Conservation (phyloP, 1,140 invertebrate species). For the Cotesia glomerata region DNA sequence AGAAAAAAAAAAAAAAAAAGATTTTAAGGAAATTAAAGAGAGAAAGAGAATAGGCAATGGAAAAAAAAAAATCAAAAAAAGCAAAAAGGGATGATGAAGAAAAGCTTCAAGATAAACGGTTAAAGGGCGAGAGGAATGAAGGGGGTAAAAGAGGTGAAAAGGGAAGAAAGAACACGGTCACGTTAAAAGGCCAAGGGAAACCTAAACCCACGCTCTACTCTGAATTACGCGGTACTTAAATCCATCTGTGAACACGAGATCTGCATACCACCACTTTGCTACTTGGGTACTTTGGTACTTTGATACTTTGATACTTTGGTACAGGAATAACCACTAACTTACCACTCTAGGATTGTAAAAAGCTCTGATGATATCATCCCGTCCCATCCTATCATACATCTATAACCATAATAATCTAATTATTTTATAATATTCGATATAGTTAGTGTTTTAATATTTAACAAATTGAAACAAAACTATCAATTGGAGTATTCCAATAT, state of each 20-base stretch:
- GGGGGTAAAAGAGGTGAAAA: neutral
- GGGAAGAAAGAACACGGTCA: slow-evolving; percentile 3
- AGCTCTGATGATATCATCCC: neutral
- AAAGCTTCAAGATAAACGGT: neutral
- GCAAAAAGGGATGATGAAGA: slow-evolving; percentile 3
- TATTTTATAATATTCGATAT: no score
- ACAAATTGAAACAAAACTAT: no score
- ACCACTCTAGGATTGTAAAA: neutral
- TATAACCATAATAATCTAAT: no score
- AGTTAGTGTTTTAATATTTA: no score
- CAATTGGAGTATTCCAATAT: no score
- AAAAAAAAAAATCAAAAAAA: neutral
- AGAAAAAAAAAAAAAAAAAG: neutral
- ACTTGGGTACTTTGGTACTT: no score
- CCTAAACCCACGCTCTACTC: slow-evolving; percentile 29
- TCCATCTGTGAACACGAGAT: slow-evolving; percentile 42
- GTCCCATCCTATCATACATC: no score
- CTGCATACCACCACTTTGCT: slow-evolving; percentile 36
- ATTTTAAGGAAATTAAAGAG: neutral
- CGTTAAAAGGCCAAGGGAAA: slow-evolving; percentile 23
- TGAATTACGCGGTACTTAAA: slow-evolving; percentile 49
- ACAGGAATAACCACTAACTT: no score
- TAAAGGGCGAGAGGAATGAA: slow-evolving; percentile 1
- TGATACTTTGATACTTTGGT: no score
- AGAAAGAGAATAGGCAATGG: neutral